Evolutionary conservation across 2,113 vertebrate species (phyloP), one percentile per base, ranked within the genome.

Genomic region (Antidorcas marsupialis): DNA sequence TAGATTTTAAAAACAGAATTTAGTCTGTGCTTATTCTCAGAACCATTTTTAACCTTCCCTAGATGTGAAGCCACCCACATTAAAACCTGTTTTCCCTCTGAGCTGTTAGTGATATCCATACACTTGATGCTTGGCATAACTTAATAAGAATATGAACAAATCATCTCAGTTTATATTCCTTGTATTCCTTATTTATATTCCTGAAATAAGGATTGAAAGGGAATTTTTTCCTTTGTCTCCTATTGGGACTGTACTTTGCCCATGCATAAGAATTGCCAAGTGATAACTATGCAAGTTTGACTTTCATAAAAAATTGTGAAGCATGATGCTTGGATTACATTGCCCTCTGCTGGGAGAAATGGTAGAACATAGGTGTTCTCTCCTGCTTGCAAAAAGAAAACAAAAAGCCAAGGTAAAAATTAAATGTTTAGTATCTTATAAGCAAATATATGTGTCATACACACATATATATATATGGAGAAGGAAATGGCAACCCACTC

Each of bases 291-390:
- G 5, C 21, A 83, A 84, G 28, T 89, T 36, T 53, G 25, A 62
- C 21, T 23, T 47, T 76, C 53, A 4, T 11, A 11, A 23, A 10
- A 57, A 57, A 12, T 25, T 39, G 30, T 57, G 15, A 91, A 59
- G 12, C 9, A 9, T 50, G n/a, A n/a, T 27, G n/a, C n/a, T 60
- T 94, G n/a, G 23, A 43, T 67, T 86, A 13, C 36, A 86, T 50
- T 19, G 60, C 96, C 94, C 94, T 91, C 95, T 97, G 36, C 92
- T 36, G 96, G 95, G 30, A 79, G 12, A 92, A 81, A 5, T 21
- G 7, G n/a, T 64, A 30, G 53, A 39, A 30, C 10, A 33, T 11
- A 36, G 3, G 3, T 43, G 7, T 50, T 47, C 28, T 93, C 15
- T 25, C 12, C 13, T 30, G 25, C 23, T 78, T 5, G 19, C 13